These are phyloP conservation scores for Tryphoninae sp. DNA, from an alignment of 2,888 invertebrate genomes.

Conservation along the genomic window DNA sequence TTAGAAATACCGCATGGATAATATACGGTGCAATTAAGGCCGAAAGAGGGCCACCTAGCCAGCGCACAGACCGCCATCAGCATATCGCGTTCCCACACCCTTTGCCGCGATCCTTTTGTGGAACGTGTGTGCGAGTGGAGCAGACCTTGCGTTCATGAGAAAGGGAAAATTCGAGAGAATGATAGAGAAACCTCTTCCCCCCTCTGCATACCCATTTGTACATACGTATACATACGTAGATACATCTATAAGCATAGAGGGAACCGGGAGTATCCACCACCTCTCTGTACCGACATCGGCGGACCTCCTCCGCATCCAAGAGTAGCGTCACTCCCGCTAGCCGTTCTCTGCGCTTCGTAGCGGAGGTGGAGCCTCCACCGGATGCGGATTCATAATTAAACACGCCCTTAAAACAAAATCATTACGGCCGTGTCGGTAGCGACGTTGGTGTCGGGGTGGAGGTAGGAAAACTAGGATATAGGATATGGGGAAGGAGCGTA, in stretches of 20 bases:
- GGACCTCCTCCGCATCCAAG: conserved; percentile 67
- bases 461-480: conserved; percentile 45
- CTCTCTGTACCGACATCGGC: conserved; percentile 57
- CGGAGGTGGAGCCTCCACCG: conserved; percentile 80
- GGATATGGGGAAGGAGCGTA: background rate
- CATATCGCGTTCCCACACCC: conserved; percentile 64
- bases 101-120: conserved; percentile 57
- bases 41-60: conserved; percentile 78
- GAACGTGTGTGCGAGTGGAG: conserved; percentile 19
- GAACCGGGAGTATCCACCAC: conserved; percentile 40
- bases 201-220: conserved; percentile 2
- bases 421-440: conserved; percentile 77
- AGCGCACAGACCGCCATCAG: conserved; percentile 56
- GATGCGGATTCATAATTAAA: conserved; percentile 82
- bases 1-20: conserved; percentile 81
- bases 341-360: conserved; percentile 65
- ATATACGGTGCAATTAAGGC: conserved; percentile 81
- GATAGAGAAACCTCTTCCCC: conserved; percentile 47
- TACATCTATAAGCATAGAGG: conserved; percentile 17
- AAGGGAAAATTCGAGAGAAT: conserved; percentile 60
- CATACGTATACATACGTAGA: background rate
- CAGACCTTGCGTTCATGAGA: conserved; percentile 29
- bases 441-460: conserved; percentile 64
- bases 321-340: conserved; percentile 66
- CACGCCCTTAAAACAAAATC: conserved; percentile 82